Evolutionary conservation across 2,113 vertebrate species (phyloP), one percentile per base, ranked within the genome.

Genomic region (Alligator sinensis): DNA sequence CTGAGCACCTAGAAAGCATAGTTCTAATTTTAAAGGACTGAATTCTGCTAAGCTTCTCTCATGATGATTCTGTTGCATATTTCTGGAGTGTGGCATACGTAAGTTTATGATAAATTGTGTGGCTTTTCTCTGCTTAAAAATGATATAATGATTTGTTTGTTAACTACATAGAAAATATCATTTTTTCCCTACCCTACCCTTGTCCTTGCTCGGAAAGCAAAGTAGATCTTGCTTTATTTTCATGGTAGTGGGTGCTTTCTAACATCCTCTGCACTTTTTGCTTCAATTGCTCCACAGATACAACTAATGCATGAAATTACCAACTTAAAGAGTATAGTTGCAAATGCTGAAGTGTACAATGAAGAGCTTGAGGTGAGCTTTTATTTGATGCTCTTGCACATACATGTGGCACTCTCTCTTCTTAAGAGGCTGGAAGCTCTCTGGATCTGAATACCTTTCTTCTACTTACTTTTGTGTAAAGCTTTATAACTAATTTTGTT

Each of bases 231-330:
- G 75, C 94, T 38, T 96, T 86, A 70, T 79, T 90, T 92, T 87
- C 61, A 58, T 63, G 87, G 85, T 94, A 70, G 88, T 87, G 63
- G 93, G 84, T 95, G 95, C 95, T 96, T 88, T 94, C 89, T 97
- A 97, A 97, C 68, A 82, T 80, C 66, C 47, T 96, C 80, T 96
- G 90, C 94, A 83, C 94, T 96, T 38, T 97, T 89, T 96, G 87
- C 96, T 96, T 97, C 92, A 96, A 86, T 94, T 96, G 88, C 97
- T 97, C 94, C 96, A 77, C 98, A 99, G 99, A 96, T 94, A 59
- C 98, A 99, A 88, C 94, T 99, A 94, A 97, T 98, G 92, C 97
- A 98, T 93, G 98, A 99, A 98, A 98, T 99, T 82, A 90, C 96
- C 82, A 96, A 25, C 38, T 94, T 99, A 97, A 99, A 98, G 98